Conservation (phyloP, 2,113 vertebrate species). For the Antechinus stuartii region DNA sequence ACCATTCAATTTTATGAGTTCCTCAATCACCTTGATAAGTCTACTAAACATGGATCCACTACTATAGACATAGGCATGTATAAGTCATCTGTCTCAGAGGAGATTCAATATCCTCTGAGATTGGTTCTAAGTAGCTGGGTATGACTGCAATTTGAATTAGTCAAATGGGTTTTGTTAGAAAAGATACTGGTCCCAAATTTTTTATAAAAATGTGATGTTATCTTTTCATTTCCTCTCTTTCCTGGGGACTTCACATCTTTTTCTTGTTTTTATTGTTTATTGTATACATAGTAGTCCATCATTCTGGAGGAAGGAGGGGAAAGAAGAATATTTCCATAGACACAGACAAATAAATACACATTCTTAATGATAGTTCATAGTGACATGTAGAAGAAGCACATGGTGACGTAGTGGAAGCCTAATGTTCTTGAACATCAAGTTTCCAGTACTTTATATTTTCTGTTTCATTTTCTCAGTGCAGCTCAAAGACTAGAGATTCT, state of each 20-base stretch:
- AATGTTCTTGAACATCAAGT: not conserved
- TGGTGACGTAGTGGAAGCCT: not conserved
- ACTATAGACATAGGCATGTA: not conserved
- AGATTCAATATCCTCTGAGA: not conserved
- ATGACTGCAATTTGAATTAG: not conserved
- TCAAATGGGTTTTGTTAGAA: not conserved
- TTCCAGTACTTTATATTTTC: not conserved
- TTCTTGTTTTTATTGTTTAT: too few relatives aligned
- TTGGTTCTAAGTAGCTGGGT: not conserved
- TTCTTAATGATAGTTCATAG: not conserved
- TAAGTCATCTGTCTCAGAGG: too few relatives aligned
- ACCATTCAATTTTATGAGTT: not conserved
- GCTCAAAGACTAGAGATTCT: not conserved
- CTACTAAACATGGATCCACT: not conserved
- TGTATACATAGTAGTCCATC: too few relatives aligned
- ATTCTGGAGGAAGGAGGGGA: not conserved
- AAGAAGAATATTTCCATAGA: not conserved
- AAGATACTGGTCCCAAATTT: not conserved
- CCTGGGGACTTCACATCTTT: not conserved
- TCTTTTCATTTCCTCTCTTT: not conserved
- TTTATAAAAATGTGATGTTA: not conserved
- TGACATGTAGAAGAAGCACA: not conserved
- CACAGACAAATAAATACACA: not conserved
- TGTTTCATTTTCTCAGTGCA: not conserved
- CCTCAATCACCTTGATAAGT: not conserved